Evolutionary conservation across 1,140 invertebrate species (phyloP).

Genomic region (Littorina saxatilis): DNA sequence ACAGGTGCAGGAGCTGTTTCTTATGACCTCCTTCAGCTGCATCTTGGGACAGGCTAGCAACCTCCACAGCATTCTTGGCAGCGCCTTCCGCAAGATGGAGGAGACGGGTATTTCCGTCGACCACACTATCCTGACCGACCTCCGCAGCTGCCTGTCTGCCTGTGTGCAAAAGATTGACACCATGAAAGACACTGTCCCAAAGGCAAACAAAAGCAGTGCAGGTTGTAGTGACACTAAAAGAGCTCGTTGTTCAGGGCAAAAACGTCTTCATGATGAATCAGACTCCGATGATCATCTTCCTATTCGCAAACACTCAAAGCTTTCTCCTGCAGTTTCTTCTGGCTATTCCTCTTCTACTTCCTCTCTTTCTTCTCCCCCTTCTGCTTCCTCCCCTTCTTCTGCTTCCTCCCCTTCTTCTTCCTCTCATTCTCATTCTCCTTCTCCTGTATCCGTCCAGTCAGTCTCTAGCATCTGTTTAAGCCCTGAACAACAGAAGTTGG

Average conservation of each 20-base stretch:
- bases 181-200: neutral
- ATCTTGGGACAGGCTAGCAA: constrained; percentile 38
- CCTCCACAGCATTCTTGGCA: constrained; percentile 15
- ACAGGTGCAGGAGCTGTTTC: constrained; percentile 28
- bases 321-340: neutral
- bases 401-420: neutral
- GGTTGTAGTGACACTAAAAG: neutral
- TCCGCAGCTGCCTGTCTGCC: constrained; percentile 21
- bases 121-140: neutral
- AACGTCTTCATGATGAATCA: neutral
- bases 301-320: neutral
- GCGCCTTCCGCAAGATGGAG: constrained; percentile 33
- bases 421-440: neutral
- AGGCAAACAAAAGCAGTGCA: neutral
- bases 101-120: neutral
- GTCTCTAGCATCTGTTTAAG: no score
- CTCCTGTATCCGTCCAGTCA: neutral
- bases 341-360: neutral
- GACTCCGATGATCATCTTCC: constrained; percentile 5
- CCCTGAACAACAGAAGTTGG: neutral
- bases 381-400: neutral
- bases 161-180: neutral
- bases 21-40: constrained; percentile 37
- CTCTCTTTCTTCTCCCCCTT: neutral
- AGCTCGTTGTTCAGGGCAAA: neutral